Conservation (phyloP, 2,113 vertebrate genomes). For the Stercorarius parasiticus region DNA sequence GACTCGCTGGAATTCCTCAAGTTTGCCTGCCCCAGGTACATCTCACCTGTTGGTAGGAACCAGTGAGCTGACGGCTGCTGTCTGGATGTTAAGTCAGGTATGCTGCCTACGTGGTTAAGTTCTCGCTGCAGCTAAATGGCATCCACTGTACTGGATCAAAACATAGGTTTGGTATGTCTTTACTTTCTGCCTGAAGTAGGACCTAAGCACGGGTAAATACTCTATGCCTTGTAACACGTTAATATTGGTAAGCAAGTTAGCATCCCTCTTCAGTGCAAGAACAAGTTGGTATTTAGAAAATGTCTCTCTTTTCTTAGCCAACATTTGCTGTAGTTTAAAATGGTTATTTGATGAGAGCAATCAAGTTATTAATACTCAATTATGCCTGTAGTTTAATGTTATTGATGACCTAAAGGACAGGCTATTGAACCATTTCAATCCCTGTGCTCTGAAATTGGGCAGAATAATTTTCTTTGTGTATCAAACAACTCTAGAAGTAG, state of each 20-base stretch:
- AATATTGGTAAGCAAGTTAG: neutral
- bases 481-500: neutral
- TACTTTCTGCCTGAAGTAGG: neutral
- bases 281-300: neutral
- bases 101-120: neutral
- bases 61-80: neutral
- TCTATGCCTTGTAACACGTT: fast-evolving
- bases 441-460: neutral
- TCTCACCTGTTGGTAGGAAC: neutral
- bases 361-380: neutral
- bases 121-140: neutral
- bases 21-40: neutral
- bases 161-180: neutral
- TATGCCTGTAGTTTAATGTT: neutral
- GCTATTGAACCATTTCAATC: neutral
- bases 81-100: neutral
- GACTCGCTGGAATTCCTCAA: neutral
- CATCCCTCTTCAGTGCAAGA: neutral
- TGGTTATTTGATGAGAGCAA: neutral
- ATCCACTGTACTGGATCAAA: neutral
- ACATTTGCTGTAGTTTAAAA: neutral
- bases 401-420: neutral
- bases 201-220: neutral
- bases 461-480: neutral
- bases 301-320: neutral